Evolutionary conservation across 2,113 vertebrate species (phyloP), one percentile per base, ranked within the genome.

Genomic region (Ictalurus furcatus): DNA sequence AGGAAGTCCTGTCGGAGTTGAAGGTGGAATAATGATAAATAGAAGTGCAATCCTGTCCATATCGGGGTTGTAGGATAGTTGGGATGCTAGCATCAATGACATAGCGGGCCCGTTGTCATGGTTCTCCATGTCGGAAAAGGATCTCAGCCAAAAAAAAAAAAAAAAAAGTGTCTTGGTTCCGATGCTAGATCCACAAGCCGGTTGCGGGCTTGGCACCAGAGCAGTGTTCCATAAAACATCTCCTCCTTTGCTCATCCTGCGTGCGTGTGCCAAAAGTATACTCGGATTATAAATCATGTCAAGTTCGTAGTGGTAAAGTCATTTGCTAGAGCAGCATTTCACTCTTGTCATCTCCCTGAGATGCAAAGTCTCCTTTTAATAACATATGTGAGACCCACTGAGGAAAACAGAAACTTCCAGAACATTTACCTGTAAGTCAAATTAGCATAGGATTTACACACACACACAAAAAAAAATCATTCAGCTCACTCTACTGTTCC

Each of bases 281-380:
- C 92, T 89, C 86, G 71, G 88, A 92, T 48, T 67, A 93, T 94
- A 94, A 95, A 95, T 95, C 92, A 94, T 91, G 92, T 92, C 87
- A 87, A 93, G 93, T 94, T 94, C 87, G 93, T 21, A 86, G 92
- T 90, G 88, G 91, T 87, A 48, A 74, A 84, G 85, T 89, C 17
- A 14, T 87, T 79, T 17, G 73, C 84, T 74, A 89, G 48, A 76
- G 87, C 65, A 79, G 89, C 88, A 86, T 90, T 90, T 92, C 85
- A 90, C 85, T 82, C 91, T 90, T 90, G 92, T 92, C 93, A 92
- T 93, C 91, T 82, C 85, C 54, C 54, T n/a, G 59, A 40, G 79
- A 89, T 90, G 37, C 89, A 92, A 88, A 88, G 88, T 79, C 48
- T 67, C 65, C 40, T 85, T 86, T 86, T 56, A 88, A 88, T 86